Evolutionary conservation across 2,888 invertebrate species (phyloP), one percentile per base, ranked within the genome.

Genomic region (Nomada goodeniana): DNA sequence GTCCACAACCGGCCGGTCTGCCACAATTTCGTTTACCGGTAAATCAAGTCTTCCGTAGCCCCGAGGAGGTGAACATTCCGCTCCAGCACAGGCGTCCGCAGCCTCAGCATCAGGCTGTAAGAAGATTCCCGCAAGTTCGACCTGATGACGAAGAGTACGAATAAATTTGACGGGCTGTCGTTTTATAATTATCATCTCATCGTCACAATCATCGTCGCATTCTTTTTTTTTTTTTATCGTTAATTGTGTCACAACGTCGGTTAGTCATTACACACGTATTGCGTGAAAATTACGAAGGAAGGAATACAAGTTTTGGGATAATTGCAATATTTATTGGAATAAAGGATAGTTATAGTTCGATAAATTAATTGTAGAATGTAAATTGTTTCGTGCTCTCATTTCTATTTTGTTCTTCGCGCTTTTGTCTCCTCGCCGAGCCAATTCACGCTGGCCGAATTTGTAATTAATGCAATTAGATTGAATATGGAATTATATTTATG

Each of bases 1-100:
- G 93, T 91, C 94, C 86, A 83, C 94, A 89, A 83, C 92, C 76
- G 89, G 94, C 83, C 87, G 92, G 86, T 82, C 85, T 93, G 90
- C 89, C 93, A 88, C 91, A 90, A 61, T 93, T 89, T 82, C 94
- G 95, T 84, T 95, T 95, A 82, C 94, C 94, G 47, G 93, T 95
- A 47, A 95, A 95, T 85, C 97, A 97, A 91, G 97, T 97, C 63
- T 98, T 97, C 94, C 96, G 97, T 89, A 96, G 97, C 57, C 97
- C 98, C 4, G 98, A 98, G 93, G 97, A 97, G 92, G 97, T 98
- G 68, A 98, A 98, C 93, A 98, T 98, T 89, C 97, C 98, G 4
- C 95, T 98, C 69, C 96, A 96, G 81, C 97, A 98, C 92, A 95
- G 98, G 91, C 95, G 98, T 90, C 97, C 97, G 20, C 94, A 95